Base-by-base conservation (phyloP, 2,797 vertebrate genomes). In the Sebastiscus albofasciatus region DNA sequence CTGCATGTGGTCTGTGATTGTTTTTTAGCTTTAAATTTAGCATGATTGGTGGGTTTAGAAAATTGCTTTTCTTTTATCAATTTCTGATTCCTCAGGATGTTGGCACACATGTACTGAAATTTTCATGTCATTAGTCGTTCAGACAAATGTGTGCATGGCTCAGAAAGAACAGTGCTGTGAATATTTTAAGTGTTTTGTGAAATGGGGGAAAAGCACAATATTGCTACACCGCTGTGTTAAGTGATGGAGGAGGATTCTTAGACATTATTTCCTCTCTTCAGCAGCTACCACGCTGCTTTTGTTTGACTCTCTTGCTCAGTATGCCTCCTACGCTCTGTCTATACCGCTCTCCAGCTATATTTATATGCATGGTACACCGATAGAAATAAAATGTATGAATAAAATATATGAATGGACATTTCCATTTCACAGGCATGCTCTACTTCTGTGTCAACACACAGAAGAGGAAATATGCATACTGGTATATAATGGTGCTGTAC, bases 301-400 rank as follows among this genome's bases (percentile, higher is more conserved):
- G 81, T 90, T 90, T 77, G 69, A 89, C 86, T 81, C 66, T 72
- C 39, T 66, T 20, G 18, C 83, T 77, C 69, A 58, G 66, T 77
- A 33, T 67, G 74, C 72, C 79, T 86, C 65, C 54, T 62, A 58
- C 16, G 4, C 64, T 87, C 70, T 34, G 29, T 72, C 26, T 76
- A 54, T 85, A 52, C 24, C 54, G 42, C 36, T 77, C 58, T 77
- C 18, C 49, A 65, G 56, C 67, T 81, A 61, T 80, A 27, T 82
- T 64, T 72, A 22, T 62, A 56, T 77, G 68, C 24, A 18, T 52
- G 1, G 31, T 62, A 71, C 46, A 59, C 70, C 8, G 26, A 61
- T 33, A 73, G 69, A 87, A 68, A 67, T 77, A 54, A 83, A 84
- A 75, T 75, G 46, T 55, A 58, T 36, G 61, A 68, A 65, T 76